Percentiles rank a stretch among this genome's conserved stretches.
phyloP scores from a whole-genome alignment of 1,140 invertebrate species.

The Drosophila novamexicana region DNA sequence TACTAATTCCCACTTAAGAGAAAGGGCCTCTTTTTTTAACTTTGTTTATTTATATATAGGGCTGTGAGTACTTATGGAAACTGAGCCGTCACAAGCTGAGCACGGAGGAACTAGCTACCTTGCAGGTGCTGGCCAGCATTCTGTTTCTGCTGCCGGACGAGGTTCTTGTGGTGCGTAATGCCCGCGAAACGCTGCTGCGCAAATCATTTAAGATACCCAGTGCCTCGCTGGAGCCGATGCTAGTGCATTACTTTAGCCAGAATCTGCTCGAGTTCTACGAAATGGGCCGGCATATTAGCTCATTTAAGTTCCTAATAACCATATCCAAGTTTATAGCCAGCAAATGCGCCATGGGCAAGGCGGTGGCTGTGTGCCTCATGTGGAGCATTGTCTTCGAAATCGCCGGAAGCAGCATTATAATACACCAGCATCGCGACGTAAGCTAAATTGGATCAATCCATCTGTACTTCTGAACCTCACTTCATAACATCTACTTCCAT shows the following conservation, averaged over 20 bases:
- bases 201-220: neutral
- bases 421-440: conserved; percentile 37
- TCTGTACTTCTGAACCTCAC: no score
- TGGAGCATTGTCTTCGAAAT: conserved; percentile 31
- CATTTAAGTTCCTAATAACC: neutral
- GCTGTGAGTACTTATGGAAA: conserved; percentile 1
- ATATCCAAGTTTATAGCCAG: conserved; percentile 8
- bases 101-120: conserved; percentile 19
- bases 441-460: neutral
- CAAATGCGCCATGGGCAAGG: conserved; percentile 13
- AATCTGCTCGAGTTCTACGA: conserved; percentile 25
- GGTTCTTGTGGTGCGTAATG: neutral
- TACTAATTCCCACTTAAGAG: no score
- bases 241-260: conserved; percentile 30
- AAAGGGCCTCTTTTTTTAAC: no score
- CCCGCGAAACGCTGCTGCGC: neutral
- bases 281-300: neutral
- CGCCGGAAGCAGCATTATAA: neutral
- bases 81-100: conserved; percentile 7
- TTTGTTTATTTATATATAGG: neutral
- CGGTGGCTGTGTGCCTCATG: conserved; percentile 28
- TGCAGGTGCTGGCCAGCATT: conserved; percentile 24
- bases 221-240: conserved; percentile 35
- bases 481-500: neutral
- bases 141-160: conserved; percentile 16